Evolutionary conservation across 2,113 vertebrate species (phyloP).

Genomic region (Todiramphus chloris): DNA sequence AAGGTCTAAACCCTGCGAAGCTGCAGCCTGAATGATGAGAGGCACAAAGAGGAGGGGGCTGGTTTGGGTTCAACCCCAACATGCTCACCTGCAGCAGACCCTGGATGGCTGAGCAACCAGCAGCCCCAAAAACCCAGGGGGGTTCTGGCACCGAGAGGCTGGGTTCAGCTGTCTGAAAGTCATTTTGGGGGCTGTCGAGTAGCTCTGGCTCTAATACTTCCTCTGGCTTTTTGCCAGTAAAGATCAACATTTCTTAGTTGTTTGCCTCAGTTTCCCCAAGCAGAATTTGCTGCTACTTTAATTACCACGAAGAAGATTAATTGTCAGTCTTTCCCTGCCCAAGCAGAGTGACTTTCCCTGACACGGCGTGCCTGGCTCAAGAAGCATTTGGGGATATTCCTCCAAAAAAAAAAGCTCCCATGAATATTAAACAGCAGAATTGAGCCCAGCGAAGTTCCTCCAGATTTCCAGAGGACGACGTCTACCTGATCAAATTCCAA

Average conservation of each 20-base stretch:
- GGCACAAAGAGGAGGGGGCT: not conserved
- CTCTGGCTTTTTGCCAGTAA: not conserved
- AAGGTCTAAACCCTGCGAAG: not conserved
- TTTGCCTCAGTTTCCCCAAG: not conserved
- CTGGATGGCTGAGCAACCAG: not conserved
- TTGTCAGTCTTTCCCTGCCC: not conserved
- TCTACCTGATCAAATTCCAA: not conserved
- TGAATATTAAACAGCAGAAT: not conserved
- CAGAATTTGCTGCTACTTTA: not conserved
- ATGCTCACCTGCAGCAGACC: not conserved
- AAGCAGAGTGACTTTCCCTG: not conserved
- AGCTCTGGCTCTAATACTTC: not conserved
- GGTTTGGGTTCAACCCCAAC: not conserved
- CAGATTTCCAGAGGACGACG: not conserved
- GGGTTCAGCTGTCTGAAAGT: not conserved
- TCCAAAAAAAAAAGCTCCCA: not conserved
- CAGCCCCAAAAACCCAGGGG: not conserved
- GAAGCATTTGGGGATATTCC: not conserved
- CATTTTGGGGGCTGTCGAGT: not conserved
- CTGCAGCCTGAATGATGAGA: not conserved
- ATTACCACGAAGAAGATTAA: not conserved
- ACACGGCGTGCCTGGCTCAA: accelerated
- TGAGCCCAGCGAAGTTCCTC: not conserved
- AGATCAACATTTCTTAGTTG: not conserved
- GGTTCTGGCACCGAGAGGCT: not conserved